A percentile compares a stretch with the other conserved stretches of the same genome.
Evolutionary conservation across 2,888 invertebrate genomes (phyloP).

Genomic region (Melinaea menophilus): DNA sequence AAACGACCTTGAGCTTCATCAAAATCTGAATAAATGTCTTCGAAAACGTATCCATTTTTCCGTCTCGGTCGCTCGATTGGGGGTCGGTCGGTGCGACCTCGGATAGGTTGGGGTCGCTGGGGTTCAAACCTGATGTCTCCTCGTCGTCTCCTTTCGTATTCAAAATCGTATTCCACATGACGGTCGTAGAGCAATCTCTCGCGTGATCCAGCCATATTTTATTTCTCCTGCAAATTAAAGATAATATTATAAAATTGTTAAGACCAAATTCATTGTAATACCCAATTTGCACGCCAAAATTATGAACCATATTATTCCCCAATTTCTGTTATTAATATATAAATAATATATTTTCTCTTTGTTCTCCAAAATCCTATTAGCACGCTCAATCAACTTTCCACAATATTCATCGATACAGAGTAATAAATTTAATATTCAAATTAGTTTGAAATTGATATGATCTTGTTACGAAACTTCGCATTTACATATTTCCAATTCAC

Average conservation of each 20-base stretch:
- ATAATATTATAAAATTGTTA: conserved; percentile 42
- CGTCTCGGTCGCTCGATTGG: conserved; percentile 55
- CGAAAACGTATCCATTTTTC: conserved; percentile 70
- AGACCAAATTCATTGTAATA: too few relatives aligned
- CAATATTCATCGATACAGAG: neutral
- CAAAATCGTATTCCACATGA: conserved; percentile 54
- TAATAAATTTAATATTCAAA: conserved; percentile 20
- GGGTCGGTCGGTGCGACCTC: conserved; percentile 33
- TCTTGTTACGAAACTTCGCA: conserved; percentile 17
- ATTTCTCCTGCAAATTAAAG: conserved; percentile 55
- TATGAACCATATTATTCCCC: too few relatives aligned
- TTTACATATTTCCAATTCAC: conserved; percentile 5
- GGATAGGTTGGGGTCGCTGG: conserved; percentile 25
- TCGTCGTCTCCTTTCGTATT: conserved; percentile 50
- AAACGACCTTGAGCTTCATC: conserved; percentile 70
- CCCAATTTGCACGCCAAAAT: too few relatives aligned
- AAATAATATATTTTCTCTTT: neutral
- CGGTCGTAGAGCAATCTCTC: conserved; percentile 66
- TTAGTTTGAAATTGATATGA: conserved; percentile 22
- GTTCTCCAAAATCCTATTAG: conserved; percentile 8
- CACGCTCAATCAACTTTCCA: conserved; percentile 4
- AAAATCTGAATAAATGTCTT: conserved; percentile 73
- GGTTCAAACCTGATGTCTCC: conserved; percentile 39
- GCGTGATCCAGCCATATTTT: conserved; percentile 67
- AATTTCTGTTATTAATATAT: neutral